These are phyloP conservation scores for Genyomyrus donnyi DNA, from an alignment of 2,113 vertebrate species.

Conservation along the genomic window DNA sequence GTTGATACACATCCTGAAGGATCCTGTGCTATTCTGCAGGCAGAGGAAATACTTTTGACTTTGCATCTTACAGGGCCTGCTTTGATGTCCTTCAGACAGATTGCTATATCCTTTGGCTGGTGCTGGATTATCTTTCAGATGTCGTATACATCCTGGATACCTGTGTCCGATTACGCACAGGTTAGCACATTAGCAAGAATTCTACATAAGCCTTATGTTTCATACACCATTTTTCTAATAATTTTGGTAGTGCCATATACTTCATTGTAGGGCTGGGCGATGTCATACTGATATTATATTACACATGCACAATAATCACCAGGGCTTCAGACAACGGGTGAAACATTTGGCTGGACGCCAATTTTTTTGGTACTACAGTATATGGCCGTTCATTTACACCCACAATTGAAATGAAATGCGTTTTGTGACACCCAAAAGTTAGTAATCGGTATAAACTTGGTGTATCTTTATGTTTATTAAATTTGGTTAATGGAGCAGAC, in stretches of 20 bases:
- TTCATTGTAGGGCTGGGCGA: neutral
- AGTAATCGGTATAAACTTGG: too few species aligned
- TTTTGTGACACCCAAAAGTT: too few species aligned
- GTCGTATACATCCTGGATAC: slow-evolving; percentile 74
- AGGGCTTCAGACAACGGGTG: too few species aligned
- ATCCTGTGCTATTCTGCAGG: neutral
- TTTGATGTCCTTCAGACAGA: slow-evolving; percentile 74
- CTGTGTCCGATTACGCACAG: slow-evolving; percentile 76
- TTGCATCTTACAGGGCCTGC: slow-evolving; percentile 68
- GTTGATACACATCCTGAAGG: neutral
- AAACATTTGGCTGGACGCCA: too few species aligned
- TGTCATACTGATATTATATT: too few species aligned
- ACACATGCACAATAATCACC: too few species aligned
- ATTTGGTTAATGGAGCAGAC: too few species aligned
- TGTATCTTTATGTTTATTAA: too few species aligned
- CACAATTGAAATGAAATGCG: too few species aligned
- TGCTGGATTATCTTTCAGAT: slow-evolving; percentile 82
- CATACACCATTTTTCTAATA: neutral
- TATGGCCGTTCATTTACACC: too few species aligned
- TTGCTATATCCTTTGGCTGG: slow-evolving; percentile 77
- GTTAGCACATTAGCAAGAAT: slow-evolving; percentile 48
- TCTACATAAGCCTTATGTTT: neutral
- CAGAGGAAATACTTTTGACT: neutral
- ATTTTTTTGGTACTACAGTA: too few species aligned
- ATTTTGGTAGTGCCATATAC: neutral